Conservation (phyloP, 2,113 vertebrate genomes). For the Neofelis nebulosa region DNA sequence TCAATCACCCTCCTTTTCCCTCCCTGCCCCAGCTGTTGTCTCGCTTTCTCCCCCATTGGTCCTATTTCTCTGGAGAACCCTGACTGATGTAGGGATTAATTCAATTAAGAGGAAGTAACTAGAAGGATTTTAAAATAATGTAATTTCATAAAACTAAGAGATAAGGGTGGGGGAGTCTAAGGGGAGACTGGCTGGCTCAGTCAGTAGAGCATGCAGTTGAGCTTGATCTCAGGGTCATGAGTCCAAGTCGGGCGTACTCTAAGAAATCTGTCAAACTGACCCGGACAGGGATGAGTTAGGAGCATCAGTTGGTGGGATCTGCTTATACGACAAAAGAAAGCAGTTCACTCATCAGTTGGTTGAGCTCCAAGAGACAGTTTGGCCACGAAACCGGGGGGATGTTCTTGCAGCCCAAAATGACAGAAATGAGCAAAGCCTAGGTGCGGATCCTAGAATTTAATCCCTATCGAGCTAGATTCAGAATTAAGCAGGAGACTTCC, state of each 20-base stretch:
- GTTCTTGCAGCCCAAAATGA: not conserved
- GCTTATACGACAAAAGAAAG: not conserved
- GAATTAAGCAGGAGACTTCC: not conserved
- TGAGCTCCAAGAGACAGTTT: not conserved
- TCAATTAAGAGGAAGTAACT: not conserved
- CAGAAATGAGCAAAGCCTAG: not conserved
- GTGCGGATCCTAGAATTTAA: not conserved
- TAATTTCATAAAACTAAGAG: not conserved
- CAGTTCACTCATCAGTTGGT: not conserved
- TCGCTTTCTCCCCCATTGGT: not conserved
- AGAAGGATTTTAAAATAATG: not conserved
- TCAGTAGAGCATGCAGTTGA: not conserved
- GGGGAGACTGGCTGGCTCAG: not conserved
- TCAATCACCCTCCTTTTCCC: not conserved
- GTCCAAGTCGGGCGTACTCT: not conserved
- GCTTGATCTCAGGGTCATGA: not conserved
- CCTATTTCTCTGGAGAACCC: not conserved
- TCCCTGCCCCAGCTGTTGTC: too few species aligned
- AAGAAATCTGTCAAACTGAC: not conserved
- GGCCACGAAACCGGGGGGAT: not conserved
- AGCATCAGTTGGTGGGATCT: not conserved
- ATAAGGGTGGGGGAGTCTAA: not conserved
- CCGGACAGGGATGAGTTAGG: not conserved
- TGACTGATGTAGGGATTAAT: not conserved
- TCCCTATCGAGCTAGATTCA: not conserved